Base-by-base conservation (phyloP, 2,113 vertebrate species). In the Eira barbara region DNA sequence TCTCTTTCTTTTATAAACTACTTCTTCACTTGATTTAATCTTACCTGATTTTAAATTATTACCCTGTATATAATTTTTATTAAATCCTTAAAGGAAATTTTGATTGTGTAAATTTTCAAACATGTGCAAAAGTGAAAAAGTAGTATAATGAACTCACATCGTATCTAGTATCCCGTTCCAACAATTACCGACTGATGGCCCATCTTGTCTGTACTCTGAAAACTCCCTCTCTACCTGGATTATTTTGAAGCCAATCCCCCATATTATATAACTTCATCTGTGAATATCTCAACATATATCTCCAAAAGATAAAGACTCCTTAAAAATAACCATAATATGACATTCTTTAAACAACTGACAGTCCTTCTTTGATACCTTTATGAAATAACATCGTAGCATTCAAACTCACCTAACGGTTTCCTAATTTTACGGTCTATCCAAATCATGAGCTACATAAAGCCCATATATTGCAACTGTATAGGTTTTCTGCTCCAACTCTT, bases 1-100 rank as follows among this genome's bases (percentile, higher is more conserved):
- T 45, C 55, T 74, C 18, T 76, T n/a, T 89, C 47, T 61, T 94
- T 95, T 61, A 14, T 31, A 91, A 83, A 83, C 49, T 82, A 88
- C 47, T 76, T 76, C 76, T 91, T 61, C 59, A 95, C 74, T 67
- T 90, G 85, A 69, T 91, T 91, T 88, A 71, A 74, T 4, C 27
- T 92, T 84, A 78, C 42, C 34, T 14, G 47, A 88, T 94, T 94
- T 91, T 81, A 91, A 88, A 78, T 69, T 81, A 81, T 25, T 81
- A 73, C 11, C 27, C 42, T 81, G 45, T 36, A 9, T 88, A 89
- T 95, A 84, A 13, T 57, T 93, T 97, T 86, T 81, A 76, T 12
- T 67, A 73, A 93, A 79, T 91, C 11, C 81, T 91, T 47, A 73
- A 90, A 90, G n/a, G 14, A 57, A 57, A 57, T 86, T 85, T 86